phyloP scores from a whole-genome alignment of 2,797 vertebrate genomes.

The Galago senegalensis region DNA sequence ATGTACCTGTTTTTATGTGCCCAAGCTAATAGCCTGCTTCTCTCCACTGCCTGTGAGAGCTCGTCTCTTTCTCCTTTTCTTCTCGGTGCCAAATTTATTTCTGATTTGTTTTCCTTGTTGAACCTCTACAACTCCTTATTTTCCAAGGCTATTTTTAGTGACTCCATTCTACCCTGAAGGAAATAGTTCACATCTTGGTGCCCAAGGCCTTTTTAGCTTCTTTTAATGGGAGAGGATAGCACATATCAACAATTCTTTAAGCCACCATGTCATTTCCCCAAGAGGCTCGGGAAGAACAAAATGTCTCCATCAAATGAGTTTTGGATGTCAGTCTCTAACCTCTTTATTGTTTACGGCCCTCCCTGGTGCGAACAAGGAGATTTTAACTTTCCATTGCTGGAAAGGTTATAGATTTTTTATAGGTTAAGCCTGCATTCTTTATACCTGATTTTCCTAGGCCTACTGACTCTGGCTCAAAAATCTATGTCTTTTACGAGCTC shows the following conservation, averaged over 20 bases:
- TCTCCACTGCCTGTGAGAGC: slow-evolving; percentile 68
- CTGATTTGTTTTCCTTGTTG: slow-evolving; percentile 84
- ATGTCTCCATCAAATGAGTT: slow-evolving; percentile 85
- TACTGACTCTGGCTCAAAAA: slow-evolving; percentile 23
- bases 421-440: slow-evolving; percentile 23
- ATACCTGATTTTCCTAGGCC: slow-evolving; percentile 15
- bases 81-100: slow-evolving; percentile 80
- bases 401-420: not conserved
- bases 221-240: slow-evolving; percentile 86
- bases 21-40: slow-evolving; percentile 70
- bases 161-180: slow-evolving; percentile 85
- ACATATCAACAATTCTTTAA: slow-evolving; percentile 87
- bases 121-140: slow-evolving; percentile 85
- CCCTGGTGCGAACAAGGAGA: not conserved
- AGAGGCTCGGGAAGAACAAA: slow-evolving; percentile 88
- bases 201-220: slow-evolving; percentile 86
- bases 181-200: slow-evolving; percentile 83
- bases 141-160: slow-evolving; percentile 87
- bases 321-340: slow-evolving; percentile 76
- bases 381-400: not conserved
- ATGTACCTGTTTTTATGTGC: slow-evolving; percentile 65
- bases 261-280: slow-evolving; percentile 87
- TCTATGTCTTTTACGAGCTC: not conserved
- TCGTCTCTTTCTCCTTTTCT: slow-evolving; percentile 67
- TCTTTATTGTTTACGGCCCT: slow-evolving; percentile 66